Conservation (phyloP, 2,888 invertebrate genomes). For the Eupithecia subumbrata region DNA sequence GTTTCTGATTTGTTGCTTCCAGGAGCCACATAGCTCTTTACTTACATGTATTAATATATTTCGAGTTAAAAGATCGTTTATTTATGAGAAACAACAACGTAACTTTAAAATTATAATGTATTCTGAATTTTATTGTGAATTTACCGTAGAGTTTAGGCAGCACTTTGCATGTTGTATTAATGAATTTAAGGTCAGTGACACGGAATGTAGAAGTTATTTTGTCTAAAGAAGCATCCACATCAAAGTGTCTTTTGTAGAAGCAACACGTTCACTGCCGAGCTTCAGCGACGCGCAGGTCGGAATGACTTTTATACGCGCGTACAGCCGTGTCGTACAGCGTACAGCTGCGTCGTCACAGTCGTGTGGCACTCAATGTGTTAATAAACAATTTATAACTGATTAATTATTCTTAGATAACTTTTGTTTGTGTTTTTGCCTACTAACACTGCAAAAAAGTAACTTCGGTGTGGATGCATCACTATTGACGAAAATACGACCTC, state of each 20-base stretch:
- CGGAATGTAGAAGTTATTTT: constrained; percentile 42
- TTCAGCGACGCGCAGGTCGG: not conserved
- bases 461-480: not conserved
- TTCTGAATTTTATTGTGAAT: constrained; percentile 5
- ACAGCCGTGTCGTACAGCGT: too few species aligned
- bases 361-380: not conserved
- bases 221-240: constrained; percentile 17
- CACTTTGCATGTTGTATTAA: constrained; percentile 35
- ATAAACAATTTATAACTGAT: not conserved
- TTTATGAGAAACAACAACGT: not conserved
- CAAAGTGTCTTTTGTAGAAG: not conserved
- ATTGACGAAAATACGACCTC: not conserved
- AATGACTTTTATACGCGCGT: not conserved
- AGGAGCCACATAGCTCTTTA: not conserved
- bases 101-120: not conserved
- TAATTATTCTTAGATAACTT: not conserved
- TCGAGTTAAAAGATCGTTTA: not conserved
- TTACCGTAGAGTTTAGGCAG: constrained; percentile 18
- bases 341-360: too few species aligned
- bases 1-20: constrained; percentile 24
- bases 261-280: not conserved
- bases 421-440: not conserved
- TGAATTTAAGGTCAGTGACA: constrained; percentile 45
- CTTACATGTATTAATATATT: not conserved
- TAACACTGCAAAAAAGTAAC: not conserved